Conservation (phyloP, 1,140 invertebrate genomes). For the Pogonognathellus flavescens region DNA sequence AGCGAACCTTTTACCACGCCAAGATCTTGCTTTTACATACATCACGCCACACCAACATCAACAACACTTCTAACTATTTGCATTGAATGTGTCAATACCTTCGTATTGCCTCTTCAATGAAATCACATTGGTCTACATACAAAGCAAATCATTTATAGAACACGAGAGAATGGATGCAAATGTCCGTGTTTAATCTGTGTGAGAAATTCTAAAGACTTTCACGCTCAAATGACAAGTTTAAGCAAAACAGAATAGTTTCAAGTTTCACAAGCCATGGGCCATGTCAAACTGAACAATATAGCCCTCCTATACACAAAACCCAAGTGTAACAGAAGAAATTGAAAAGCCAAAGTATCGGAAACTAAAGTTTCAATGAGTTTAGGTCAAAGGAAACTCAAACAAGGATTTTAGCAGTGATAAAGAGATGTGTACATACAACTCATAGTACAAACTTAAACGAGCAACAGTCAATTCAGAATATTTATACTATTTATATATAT, state of each 20-base stretch:
- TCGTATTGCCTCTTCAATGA: no score
- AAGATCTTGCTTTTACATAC: no score
- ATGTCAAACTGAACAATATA: no score
- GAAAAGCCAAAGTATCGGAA: background rate
- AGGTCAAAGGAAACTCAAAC: conserved; percentile 20
- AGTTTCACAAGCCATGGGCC: conserved; percentile 12
- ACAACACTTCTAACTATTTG: no score
- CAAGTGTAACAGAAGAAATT: background rate
- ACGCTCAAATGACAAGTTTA: conserved; percentile 36
- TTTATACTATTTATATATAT: no score
- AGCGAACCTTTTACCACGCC: background rate
- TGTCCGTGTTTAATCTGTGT: conserved; percentile 27
- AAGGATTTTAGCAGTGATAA: no score
- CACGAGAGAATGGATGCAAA: background rate
- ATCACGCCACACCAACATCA: no score
- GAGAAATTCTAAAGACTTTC: conserved; percentile 40
- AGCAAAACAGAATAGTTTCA: conserved; percentile 38
- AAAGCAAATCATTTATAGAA: background rate
- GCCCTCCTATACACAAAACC: no score
- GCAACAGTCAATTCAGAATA: background rate
- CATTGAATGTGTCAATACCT: no score
- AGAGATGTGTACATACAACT: background rate
- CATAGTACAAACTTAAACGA: background rate
- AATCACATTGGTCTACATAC: no score
- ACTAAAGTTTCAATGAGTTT: background rate